Base-by-base conservation (phyloP, 2,888 invertebrate species). In the Emesis russula region DNA sequence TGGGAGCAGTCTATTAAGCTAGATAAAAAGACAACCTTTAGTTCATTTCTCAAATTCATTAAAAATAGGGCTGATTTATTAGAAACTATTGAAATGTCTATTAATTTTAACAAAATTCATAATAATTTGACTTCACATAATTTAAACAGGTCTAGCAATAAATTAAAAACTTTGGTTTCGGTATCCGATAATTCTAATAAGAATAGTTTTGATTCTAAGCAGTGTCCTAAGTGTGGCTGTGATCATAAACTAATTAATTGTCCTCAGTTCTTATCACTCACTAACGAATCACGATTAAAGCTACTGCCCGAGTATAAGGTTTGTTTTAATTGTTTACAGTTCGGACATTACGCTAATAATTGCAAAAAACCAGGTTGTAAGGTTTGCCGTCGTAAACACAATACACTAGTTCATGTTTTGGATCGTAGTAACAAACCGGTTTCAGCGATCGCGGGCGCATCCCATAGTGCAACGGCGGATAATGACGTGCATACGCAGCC, bases 301-400 rank as follows among this genome's bases (percentile, higher is more conserved):
- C 36, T 75, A 36, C 44, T 85, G 13, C 81, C 80, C 2, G 58
- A 58, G 15, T 76, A 68, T 33, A 83, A 83, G 18, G 31, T 86
- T 1, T 86, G 86, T 74, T 79, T 41, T 33, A 86, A 86, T 18
- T 83, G 82, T 70, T 82, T 83, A 0, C 71, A 74, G n/a, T 33
- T 3, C 0, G 87, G 87, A 48, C 84, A 84, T 33, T 81, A 44
- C 58, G 25, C 81, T 9, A 83, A 88, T 31, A 44, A 81, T 18
- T 86, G 85, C 25, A 79, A 81, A 38, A 82, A 73, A 70, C 33
- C 71, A 0, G 82, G 80, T 41, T 85, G 88, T 48, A 83, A 53
- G 41, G 31, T 88, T 33, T 85, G 85, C 70, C 83, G 85, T 31
- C 85, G 83, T 44, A 83, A 83, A 44, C 85, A 88, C 36, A 77